A percentile compares a stretch with the other conserved stretches of the same genome.
These are phyloP conservation scores for Conus canariensis DNA, from an alignment of 2,888 invertebrate species.

Conservation along the genomic window DNA sequence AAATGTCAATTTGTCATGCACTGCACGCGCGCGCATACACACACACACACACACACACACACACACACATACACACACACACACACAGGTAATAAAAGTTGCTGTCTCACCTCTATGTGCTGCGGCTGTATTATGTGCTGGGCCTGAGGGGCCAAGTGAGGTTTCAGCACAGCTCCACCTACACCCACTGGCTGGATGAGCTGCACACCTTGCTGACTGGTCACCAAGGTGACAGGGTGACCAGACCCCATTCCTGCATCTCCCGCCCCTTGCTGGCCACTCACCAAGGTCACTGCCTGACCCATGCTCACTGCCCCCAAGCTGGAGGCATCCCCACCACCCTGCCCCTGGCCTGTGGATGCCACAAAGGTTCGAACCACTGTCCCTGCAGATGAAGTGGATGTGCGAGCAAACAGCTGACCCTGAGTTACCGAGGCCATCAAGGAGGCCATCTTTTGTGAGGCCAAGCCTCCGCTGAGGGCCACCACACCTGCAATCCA, in stretches of 20 bases:
- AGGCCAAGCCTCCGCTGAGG: constrained; percentile 47
- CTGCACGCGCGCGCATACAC: no score
- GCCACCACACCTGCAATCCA: constrained; percentile 42
- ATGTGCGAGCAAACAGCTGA: constrained; percentile 49
- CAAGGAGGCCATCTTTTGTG: constrained; percentile 55
- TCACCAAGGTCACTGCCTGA: constrained; percentile 29
- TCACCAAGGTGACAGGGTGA: constrained; percentile 27
- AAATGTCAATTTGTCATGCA: no score
- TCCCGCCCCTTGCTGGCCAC: constrained; percentile 22
- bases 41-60: background rate
- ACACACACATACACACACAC: no score
- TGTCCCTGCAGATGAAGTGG: constrained; percentile 48
- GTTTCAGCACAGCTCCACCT: constrained; percentile 54
- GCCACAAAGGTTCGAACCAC: constrained; percentile 50
- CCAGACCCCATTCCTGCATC: constrained; percentile 24
- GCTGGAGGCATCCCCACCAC: constrained; percentile 45
- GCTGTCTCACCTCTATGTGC: constrained; percentile 44
- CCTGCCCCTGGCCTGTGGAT: constrained; percentile 42
- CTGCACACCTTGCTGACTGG: constrained; percentile 43
- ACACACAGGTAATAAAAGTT: background rate
- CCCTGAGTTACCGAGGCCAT: constrained; percentile 52
- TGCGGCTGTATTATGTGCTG: constrained; percentile 50
- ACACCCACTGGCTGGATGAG: constrained; percentile 57
- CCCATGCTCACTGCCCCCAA: constrained; percentile 27
- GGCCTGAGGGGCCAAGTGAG: constrained; percentile 47